A percentile compares a stretch with the other conserved stretches of the same genome.
Evolutionary conservation across 1,140 invertebrate species (phyloP).

Genomic region (Neotoxoptera formosana): DNA sequence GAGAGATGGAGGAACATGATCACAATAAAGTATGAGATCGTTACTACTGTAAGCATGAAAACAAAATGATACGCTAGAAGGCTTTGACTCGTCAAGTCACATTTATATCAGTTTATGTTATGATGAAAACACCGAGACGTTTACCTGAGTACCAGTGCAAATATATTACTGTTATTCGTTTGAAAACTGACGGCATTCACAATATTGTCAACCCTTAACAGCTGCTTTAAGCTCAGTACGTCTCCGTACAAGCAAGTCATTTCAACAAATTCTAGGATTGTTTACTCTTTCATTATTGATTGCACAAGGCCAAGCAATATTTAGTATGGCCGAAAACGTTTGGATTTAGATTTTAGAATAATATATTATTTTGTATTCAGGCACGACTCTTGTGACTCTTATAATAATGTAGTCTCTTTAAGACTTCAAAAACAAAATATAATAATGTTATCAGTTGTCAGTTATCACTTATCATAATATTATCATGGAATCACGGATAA

Average conservation of each 20-base stretch:
- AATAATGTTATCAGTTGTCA: not conserved
- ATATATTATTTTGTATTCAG: not conserved
- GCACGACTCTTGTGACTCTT: too few relatives aligned
- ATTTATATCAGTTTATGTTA: not conserved
- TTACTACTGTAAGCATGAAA: constrained; percentile 44
- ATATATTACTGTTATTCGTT: constrained; percentile 37
- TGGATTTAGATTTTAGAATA: not conserved
- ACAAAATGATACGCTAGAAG: not conserved
- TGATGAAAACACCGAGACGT: not conserved
- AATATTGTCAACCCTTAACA: constrained; percentile 22
- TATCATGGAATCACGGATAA: too few relatives aligned
- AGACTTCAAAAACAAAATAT: not conserved
- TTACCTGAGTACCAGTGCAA: constrained; percentile 50
- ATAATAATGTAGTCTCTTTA: not conserved
- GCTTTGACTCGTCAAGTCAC: not conserved
- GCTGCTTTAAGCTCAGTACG: constrained; percentile 19
- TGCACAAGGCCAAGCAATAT: not conserved
- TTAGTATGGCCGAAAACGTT: not conserved
- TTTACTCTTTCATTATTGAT: constrained; percentile 30
- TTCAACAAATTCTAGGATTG: not conserved
- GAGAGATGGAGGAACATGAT: not conserved
- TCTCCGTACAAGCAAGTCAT: constrained; percentile 35
- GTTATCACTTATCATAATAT: too few relatives aligned
- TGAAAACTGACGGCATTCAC: constrained; percentile 41
- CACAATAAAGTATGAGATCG: constrained; percentile 48